Evolutionary conservation across 2,888 invertebrate genomes (phyloP).

Genomic region (Synanthedon tipuliformis): DNA sequence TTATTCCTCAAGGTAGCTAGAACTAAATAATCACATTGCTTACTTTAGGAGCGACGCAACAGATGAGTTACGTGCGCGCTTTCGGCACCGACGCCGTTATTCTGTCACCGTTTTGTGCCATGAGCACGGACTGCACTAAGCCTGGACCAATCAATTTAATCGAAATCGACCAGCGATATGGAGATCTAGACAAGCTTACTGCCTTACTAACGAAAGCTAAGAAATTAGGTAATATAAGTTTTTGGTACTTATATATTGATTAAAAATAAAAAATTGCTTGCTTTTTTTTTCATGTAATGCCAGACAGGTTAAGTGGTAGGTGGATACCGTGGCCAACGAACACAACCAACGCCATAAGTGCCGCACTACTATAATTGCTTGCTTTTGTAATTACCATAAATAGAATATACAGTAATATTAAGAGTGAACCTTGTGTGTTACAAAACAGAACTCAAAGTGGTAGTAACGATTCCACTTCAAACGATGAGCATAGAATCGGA

Average conservation of each 20-base stretch:
- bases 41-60: constrained; percentile 38
- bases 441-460: constrained; percentile 63
- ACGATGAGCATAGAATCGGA: constrained; percentile 76
- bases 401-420: neutral
- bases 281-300: too few relatives aligned
- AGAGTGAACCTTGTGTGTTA: neutral
- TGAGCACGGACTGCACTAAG: constrained; percentile 74
- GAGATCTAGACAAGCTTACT: constrained; percentile 73
- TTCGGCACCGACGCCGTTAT: constrained; percentile 54
- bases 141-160: constrained; percentile 81
- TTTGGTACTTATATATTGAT: too few relatives aligned
- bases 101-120: constrained; percentile 37
- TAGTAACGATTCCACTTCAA: constrained; percentile 43
- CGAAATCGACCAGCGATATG: constrained; percentile 77
- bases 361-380: neutral
- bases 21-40: neutral
- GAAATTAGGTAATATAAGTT: constrained; percentile 33
- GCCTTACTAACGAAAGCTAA: constrained; percentile 63
- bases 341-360: too few relatives aligned
- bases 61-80: constrained; percentile 52
- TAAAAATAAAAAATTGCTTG: too few relatives aligned
- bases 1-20: neutral
- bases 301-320: too few relatives aligned
- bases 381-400: neutral
- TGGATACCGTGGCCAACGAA: too few relatives aligned